Base-by-base conservation (phyloP, 1,140 invertebrate genomes). In the Brachionus paranguensis region DNA sequence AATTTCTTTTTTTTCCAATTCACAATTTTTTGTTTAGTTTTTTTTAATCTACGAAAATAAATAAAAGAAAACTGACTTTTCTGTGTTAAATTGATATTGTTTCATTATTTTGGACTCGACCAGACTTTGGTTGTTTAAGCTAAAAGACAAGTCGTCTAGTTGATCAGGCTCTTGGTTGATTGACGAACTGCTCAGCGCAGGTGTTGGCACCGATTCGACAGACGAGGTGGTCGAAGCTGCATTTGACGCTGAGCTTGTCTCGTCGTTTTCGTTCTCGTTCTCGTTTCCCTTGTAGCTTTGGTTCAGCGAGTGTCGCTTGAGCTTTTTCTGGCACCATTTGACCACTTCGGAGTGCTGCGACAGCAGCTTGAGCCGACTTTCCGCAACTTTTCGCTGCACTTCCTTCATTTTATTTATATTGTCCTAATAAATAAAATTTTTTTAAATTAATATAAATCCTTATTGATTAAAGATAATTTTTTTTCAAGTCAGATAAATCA, bases 331-430 rank as follows among this genome's bases (percentile, higher is more conserved):
- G 60, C 86, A 85, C 41, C 88, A 84, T 50, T 86, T 84, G 14
- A 85, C 85, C 20, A 89, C 87, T 84, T 89, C 86, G 17, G 88
- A 87, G 24, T 88, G 87, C 70, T 89, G 88, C 41, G 87, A 84
- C 3, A 89, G 85, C 72, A 89, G 70, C 55, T 87, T 84, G 76
- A 88, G 86, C 47, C 88, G 84, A 60, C 89, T 88, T 78, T 87
- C 85, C 12, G 86, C 87, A 12, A 88, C 87, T 78, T 86, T 86
- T 50, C 87, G 84, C 81, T 89, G 88, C 8, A 88, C 87, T 85
- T 90, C 88, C 78, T 86, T 86, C 84, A 89, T 86, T 20, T 87
- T 86, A 37, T 90, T 89, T 86, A 92, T 91, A 86, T 92, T 91
- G 74, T 91, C 72, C 70, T 72, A 29, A 29, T 72, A 17, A 41